Evolutionary conservation across 2,113 vertebrate genomes (phyloP).

Genomic region (Miniopterus natalensis): DNA sequence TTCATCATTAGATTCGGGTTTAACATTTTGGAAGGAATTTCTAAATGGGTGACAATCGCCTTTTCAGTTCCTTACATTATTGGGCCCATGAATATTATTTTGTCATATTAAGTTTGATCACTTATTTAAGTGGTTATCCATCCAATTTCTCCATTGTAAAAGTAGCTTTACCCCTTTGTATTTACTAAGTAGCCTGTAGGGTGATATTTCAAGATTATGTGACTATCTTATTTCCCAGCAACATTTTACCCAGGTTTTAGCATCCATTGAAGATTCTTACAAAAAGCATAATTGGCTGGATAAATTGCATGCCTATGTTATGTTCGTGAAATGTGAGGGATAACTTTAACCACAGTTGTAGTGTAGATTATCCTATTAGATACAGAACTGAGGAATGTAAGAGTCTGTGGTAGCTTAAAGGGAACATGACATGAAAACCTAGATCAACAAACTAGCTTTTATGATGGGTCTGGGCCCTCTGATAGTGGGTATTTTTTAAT

Average conservation of each 20-base stretch:
- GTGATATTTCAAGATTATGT: background rate
- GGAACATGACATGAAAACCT: background rate
- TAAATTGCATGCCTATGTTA: background rate
- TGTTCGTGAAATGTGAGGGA: background rate
- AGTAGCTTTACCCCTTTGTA: background rate
- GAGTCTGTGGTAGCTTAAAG: background rate
- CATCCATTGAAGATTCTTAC: background rate
- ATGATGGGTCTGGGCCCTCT: background rate
- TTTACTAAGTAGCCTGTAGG: background rate
- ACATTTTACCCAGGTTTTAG: conserved; percentile 41
- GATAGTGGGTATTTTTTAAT: background rate
- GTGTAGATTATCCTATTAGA: background rate
- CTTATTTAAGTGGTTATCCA: background rate
- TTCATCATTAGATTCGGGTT: background rate
- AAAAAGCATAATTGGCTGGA: background rate
- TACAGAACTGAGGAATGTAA: background rate
- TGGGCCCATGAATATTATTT: background rate
- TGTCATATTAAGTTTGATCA: background rate
- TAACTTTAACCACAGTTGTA: background rate
- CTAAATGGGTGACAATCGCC: background rate
- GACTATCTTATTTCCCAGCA: background rate
- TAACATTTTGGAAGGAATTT: conserved; percentile 19
- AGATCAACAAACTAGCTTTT: background rate
- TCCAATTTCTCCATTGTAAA: background rate
- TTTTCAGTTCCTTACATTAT: background rate